These are phyloP conservation scores for Pampusana beccarii DNA, from an alignment of 2,113 vertebrate genomes.

Conservation along the genomic window DNA sequence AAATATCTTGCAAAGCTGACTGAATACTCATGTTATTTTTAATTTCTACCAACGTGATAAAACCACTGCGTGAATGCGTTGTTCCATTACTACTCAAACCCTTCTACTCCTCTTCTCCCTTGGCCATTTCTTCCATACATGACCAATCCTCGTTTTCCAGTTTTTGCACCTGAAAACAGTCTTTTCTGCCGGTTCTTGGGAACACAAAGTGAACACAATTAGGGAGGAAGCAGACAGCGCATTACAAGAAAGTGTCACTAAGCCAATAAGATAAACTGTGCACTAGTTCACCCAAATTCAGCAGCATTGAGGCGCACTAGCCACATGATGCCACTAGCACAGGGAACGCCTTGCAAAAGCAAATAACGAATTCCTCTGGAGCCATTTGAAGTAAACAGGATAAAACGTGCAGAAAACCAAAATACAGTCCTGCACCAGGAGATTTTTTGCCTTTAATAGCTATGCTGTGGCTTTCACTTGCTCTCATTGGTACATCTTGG, in stretches of 20 bases:
- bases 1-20: neutral
- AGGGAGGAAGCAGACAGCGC: neutral
- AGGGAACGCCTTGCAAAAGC: neutral
- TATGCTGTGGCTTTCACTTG: neutral
- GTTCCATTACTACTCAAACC: neutral
- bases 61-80: neutral
- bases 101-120: neutral
- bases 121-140: neutral
- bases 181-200: neutral
- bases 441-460: neutral
- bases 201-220: neutral
- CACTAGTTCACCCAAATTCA: neutral
- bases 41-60: neutral
- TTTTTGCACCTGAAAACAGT: neutral
- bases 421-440: accelerated
- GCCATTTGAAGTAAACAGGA: neutral
- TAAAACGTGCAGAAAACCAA: neutral
- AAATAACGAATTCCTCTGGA: neutral
- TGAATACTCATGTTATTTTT: neutral
- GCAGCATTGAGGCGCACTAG: neutral
- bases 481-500: neutral
- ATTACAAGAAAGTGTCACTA: neutral
- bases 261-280: neutral
- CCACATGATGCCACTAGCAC: neutral
- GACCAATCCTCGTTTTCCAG: neutral